A percentile compares a stretch with the other conserved stretches of the same genome.
phyloP scores from a whole-genome alignment of 2,113 vertebrate species.

The Ciconia maguari region DNA sequence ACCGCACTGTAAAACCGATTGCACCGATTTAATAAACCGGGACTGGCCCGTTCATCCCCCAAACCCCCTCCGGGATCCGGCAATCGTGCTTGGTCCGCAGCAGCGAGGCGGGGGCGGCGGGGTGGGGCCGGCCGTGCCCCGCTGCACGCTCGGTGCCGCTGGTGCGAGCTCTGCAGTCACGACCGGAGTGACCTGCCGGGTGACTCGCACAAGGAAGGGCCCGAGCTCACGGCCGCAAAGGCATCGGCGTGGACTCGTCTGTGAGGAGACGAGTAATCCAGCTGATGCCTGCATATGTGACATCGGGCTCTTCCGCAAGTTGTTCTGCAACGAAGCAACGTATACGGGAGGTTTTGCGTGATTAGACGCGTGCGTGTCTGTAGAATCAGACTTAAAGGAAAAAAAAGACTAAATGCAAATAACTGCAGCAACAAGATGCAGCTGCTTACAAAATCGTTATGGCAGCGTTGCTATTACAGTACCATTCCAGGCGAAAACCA shows the following conservation, averaged over 20 bases:
- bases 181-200: not conserved
- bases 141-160: not conserved
- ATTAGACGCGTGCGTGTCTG: too few species aligned
- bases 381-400: not conserved
- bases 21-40: too few species aligned
- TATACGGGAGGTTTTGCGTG: accelerated
- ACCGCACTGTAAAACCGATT: accelerated
- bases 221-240: not conserved
- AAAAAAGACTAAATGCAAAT: too few species aligned
- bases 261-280: accelerated
- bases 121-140: too few species aligned
- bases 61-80: too few species aligned
- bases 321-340: accelerated
- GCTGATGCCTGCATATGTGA: not conserved
- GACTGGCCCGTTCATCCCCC: accelerated
- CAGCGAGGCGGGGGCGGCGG: too few species aligned
- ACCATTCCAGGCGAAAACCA: not conserved
- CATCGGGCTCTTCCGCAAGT: not conserved
- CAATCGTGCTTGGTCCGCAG: not conserved
- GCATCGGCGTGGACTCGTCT: accelerated
- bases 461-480: accelerated
- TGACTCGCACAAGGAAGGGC: not conserved
- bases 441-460: not conserved
- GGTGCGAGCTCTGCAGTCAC: too few species aligned
- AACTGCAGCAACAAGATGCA: not conserved